A percentile compares a stretch with the other conserved stretches of the same genome.
Evolutionary conservation across 2,797 vertebrate species (phyloP).

Genomic region (Helarctos malayanus): DNA sequence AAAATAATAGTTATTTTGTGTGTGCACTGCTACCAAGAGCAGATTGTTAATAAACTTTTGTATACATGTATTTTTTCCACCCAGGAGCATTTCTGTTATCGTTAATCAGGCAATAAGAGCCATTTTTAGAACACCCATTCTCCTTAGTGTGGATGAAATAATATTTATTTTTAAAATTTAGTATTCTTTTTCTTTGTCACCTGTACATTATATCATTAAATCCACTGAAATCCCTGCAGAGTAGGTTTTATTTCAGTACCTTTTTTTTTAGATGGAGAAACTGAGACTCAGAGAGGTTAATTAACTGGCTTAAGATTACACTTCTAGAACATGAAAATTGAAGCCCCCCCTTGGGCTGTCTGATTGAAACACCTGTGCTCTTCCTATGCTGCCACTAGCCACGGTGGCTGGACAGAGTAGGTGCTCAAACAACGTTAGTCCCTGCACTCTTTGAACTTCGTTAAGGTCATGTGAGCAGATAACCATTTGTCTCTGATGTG

Average conservation of each 20-base stretch:
- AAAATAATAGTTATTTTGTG: background rate
- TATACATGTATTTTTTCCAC: background rate
- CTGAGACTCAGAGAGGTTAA: background rate
- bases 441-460: background rate
- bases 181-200: background rate
- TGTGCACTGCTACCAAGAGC: background rate
- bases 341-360: background rate
- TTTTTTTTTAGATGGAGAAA: background rate
- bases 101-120: background rate
- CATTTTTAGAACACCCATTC: background rate
- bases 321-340: background rate
- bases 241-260: background rate
- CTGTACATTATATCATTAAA: background rate
- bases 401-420: background rate
- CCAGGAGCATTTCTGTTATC: background rate
- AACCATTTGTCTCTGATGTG: background rate
- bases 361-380: background rate
- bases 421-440: background rate
- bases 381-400: background rate
- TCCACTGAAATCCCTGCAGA: background rate
- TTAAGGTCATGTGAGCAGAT: background rate
- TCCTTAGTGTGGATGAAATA: background rate
- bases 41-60: background rate
- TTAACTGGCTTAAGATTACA: background rate
- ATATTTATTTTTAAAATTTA: slow-evolving; percentile 18